Percentiles rank a stretch among this genome's conserved stretches.
phyloP scores from a whole-genome alignment of 2,113 vertebrate genomes.

The Potamarius usumacintae region DNA sequence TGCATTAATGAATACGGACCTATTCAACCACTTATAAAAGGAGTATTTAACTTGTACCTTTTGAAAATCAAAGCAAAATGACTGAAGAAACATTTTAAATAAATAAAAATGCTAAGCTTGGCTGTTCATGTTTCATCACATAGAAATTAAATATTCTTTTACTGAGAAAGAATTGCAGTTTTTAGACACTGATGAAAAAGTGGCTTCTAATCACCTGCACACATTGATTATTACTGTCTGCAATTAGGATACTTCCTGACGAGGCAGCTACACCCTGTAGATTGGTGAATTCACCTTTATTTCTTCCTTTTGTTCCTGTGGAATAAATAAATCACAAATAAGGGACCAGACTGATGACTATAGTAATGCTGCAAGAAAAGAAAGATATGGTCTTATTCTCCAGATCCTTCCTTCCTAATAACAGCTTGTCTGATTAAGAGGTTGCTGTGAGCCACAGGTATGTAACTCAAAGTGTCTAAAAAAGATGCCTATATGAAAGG shows the following conservation, averaged over 20 bases:
- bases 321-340: constrained; percentile 28
- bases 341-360: background rate
- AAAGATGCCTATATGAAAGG: background rate
- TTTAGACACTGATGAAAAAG: background rate
- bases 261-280: constrained; percentile 95
- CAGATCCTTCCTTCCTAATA: background rate
- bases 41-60: too few relatives aligned
- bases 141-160: background rate
- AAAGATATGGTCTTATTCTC: background rate
- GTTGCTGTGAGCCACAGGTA: background rate
- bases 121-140: background rate
- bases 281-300: constrained; percentile 98
- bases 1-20: constrained; percentile 4
- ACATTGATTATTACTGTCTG: constrained; percentile 98
- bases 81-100: background rate
- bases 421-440: background rate
- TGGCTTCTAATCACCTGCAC: constrained; percentile 83
- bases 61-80: background rate
- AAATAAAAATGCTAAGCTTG: background rate
- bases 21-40: too few relatives aligned
- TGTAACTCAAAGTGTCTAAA: background rate
- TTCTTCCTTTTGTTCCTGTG: constrained; percentile 94
- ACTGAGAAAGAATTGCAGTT: background rate
- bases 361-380: background rate
- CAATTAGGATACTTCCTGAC: constrained; percentile 86